Percentiles rank a stretch among this genome's conserved stretches.
Evolutionary conservation across 2,113 vertebrate species (phyloP).

Genomic region (Condylura cristata): DNA sequence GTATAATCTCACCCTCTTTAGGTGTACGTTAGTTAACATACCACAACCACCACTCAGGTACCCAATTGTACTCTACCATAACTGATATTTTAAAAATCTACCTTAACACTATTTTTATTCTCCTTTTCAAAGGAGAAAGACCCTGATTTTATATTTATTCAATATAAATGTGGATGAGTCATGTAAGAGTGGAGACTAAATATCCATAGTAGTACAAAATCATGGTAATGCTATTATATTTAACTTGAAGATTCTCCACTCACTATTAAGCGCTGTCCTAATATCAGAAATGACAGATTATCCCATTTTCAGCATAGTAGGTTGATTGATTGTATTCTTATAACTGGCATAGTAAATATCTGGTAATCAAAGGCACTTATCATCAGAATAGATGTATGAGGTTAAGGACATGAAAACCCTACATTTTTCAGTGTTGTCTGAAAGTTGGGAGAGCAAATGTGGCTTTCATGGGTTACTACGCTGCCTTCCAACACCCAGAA

Average conservation of each 20-base stretch:
- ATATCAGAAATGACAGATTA: conserved; percentile 12
- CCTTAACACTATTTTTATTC: neutral
- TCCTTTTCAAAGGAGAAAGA: conserved; percentile 31
- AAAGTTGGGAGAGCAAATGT: neutral
- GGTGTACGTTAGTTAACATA: too few species aligned
- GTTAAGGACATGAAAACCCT: neutral
- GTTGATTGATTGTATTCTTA: neutral
- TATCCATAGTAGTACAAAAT: neutral
- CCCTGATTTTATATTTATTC: neutral
- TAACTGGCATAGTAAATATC: conserved; percentile 39
- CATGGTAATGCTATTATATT: neutral
- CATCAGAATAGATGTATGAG: neutral
- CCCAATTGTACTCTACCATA: too few species aligned
- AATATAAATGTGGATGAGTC: neutral
- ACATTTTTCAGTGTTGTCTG: conserved; percentile 23
- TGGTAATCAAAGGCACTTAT: conserved; percentile 12
- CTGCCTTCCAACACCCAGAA: conserved; percentile 7
- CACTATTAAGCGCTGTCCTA: neutral
- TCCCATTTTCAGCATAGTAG: conserved; percentile 6
- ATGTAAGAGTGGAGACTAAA: neutral
- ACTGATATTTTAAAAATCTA: too few species aligned
- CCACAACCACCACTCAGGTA: too few species aligned
- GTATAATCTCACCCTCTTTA: too few species aligned
- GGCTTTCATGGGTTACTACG: neutral
- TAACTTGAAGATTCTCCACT: neutral